Conservation (phyloP, 2,888 invertebrate genomes). For the Ectemnius lituratus region DNA sequence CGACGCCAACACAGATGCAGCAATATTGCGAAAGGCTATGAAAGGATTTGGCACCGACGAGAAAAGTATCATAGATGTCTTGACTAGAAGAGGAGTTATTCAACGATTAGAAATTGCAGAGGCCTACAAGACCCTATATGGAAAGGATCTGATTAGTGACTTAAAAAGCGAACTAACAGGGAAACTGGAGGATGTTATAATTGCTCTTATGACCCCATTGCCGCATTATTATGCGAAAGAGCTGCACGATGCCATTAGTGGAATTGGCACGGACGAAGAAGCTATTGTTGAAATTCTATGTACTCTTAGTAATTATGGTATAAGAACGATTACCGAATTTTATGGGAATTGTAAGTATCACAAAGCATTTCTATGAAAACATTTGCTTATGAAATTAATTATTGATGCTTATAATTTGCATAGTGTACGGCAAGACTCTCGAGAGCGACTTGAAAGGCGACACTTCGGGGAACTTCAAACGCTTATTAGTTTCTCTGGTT, state of each 20-base stretch:
- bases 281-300: slow-evolving; percentile 95
- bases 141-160: slow-evolving; percentile 89
- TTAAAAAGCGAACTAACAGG: slow-evolving; percentile 94
- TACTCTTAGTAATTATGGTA: slow-evolving; percentile 93
- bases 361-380: not conserved
- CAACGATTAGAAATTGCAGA: slow-evolving; percentile 95
- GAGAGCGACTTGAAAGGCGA: slow-evolving; percentile 94
- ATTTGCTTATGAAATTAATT: not conserved
- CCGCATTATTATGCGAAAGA: slow-evolving; percentile 95
- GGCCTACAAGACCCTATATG: slow-evolving; percentile 94
- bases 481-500: slow-evolving; percentile 91
- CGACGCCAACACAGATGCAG: slow-evolving; percentile 91
- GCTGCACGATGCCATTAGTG: slow-evolving; percentile 91
- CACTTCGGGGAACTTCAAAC: slow-evolving; percentile 97
- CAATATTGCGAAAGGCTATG: slow-evolving; percentile 92
- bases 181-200: slow-evolving; percentile 92
- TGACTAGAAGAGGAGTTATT: slow-evolving; percentile 92
- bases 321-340: slow-evolving; percentile 89
- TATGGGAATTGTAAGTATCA: slow-evolving; percentile 86
- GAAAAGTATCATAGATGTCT: slow-evolving; percentile 92
- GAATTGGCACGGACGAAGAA: slow-evolving; percentile 93
- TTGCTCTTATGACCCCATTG: slow-evolving; percentile 94
- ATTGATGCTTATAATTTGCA: slow-evolving; percentile 1
- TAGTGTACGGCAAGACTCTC: slow-evolving; percentile 89
- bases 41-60: slow-evolving; percentile 96